A percentile compares a stretch with the other conserved stretches of the same genome.
phyloP scores from a whole-genome alignment of 2,797 vertebrate species.

The Silurus aristotelis region DNA sequence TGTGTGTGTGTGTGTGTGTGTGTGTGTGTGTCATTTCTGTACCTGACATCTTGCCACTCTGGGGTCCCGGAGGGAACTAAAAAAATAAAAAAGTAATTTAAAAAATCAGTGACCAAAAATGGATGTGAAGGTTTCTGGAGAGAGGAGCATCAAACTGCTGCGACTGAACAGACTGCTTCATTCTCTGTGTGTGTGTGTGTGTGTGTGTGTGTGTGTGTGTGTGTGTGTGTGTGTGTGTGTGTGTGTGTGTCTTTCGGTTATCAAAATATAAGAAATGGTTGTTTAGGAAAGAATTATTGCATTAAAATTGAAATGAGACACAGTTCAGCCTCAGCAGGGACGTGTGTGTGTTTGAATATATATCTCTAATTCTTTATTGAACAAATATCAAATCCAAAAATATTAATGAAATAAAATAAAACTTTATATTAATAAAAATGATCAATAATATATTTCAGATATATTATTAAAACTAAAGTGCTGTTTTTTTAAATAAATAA shows the following conservation, averaged over 20 bases:
- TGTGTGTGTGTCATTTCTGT: not conserved
- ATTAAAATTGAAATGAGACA: too few species aligned
- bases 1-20: slow-evolving; percentile 5
- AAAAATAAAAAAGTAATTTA: not conserved
- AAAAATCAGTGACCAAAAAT: not conserved
- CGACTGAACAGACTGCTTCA: not conserved
- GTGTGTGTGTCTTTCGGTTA: not conserved
- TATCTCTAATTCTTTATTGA: too few species aligned
- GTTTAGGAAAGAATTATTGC: too few species aligned
- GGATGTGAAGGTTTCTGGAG: not conserved
- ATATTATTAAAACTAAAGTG: too few species aligned
- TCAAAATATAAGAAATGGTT: too few species aligned
- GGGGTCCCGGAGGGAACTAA: not conserved
- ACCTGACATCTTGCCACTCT: not conserved
- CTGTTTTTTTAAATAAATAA: too few species aligned
- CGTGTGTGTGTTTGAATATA: too few species aligned
- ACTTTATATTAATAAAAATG: too few species aligned
- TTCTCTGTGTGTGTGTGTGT: not conserved
- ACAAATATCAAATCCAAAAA: too few species aligned
- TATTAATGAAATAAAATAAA: too few species aligned
- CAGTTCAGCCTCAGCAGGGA: too few species aligned
- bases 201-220: not conserved
- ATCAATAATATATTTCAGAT: too few species aligned
- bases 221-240: not conserved
- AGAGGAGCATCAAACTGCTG: not conserved